These are phyloP conservation scores for Drosophila nasuta DNA, from an alignment of 1,140 invertebrate genomes.

Conservation along the genomic window DNA sequence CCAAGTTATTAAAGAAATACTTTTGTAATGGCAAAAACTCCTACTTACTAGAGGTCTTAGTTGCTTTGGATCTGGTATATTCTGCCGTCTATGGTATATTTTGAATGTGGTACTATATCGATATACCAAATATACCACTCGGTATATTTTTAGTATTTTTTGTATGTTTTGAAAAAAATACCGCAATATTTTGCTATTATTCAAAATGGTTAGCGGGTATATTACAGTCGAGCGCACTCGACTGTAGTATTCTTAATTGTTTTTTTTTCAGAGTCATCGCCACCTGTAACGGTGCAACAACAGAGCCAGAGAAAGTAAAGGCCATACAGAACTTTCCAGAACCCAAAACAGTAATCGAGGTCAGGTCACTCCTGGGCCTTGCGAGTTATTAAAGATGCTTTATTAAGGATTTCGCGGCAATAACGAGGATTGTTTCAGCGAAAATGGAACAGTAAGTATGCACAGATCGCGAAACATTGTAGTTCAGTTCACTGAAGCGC, in stretches of 20 bases:
- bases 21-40: too few relatives aligned
- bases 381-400: conserved; percentile 48
- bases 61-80: too few relatives aligned
- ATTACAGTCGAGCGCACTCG: too few relatives aligned
- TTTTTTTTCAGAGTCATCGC: conserved; percentile 41
- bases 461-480: conserved; percentile 20
- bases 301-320: conserved; percentile 49
- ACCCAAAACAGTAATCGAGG: conserved; percentile 34
- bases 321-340: conserved; percentile 43
- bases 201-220: too few relatives aligned
- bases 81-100: too few relatives aligned
- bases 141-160: too few relatives aligned
- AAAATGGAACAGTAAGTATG: conserved; percentile 34
- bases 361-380: conserved; percentile 48
- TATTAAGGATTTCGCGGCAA: conserved; percentile 38
- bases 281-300: conserved; percentile 31
- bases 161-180: too few relatives aligned
- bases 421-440: conserved; percentile 20
- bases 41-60: too few relatives aligned
- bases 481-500: conserved; percentile 15
- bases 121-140: too few relatives aligned
- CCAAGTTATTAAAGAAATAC: too few relatives aligned
- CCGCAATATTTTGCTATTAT: too few relatives aligned
- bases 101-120: too few relatives aligned
- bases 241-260: background rate